Evolutionary conservation across 2,113 vertebrate species (phyloP).

Genomic region (Indri indri): DNA sequence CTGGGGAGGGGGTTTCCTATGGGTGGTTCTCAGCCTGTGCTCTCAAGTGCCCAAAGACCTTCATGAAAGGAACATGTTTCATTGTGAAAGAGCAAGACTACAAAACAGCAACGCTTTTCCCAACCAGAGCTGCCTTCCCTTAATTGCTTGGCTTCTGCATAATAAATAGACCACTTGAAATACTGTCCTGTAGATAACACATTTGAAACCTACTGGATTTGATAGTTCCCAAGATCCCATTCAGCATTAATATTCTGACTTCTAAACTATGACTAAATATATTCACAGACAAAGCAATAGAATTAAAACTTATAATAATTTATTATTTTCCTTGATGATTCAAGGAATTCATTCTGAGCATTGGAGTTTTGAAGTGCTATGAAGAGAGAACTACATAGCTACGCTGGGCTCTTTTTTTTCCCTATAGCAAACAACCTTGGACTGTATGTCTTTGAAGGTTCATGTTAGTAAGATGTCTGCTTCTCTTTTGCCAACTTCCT

Average conservation of each 20-base stretch:
- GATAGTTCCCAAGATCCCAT: background rate
- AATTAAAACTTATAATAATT: background rate
- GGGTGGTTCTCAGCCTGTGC: background rate
- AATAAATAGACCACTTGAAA: background rate
- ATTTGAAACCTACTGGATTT: background rate
- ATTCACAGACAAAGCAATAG: background rate
- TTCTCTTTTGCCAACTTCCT: background rate
- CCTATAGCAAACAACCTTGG: background rate
- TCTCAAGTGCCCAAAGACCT: background rate
- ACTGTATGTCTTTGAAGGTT: background rate
- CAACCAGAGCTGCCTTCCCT: background rate
- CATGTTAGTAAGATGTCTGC: background rate
- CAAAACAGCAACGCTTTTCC: background rate
- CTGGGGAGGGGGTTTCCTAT: background rate
- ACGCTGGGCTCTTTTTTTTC: background rate
- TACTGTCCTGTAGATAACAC: background rate
- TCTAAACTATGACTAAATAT: background rate
- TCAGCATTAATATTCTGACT: background rate
- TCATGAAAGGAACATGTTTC: background rate
- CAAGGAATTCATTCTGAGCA: background rate
- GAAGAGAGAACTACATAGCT: background rate
- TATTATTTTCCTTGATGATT: conserved; percentile 1
- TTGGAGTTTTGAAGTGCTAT: background rate
- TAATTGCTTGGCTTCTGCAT: background rate
- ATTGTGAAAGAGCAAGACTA: background rate